These are phyloP conservation scores for Agrotis puta DNA, from an alignment of 2,888 invertebrate species.

Conservation along the genomic window DNA sequence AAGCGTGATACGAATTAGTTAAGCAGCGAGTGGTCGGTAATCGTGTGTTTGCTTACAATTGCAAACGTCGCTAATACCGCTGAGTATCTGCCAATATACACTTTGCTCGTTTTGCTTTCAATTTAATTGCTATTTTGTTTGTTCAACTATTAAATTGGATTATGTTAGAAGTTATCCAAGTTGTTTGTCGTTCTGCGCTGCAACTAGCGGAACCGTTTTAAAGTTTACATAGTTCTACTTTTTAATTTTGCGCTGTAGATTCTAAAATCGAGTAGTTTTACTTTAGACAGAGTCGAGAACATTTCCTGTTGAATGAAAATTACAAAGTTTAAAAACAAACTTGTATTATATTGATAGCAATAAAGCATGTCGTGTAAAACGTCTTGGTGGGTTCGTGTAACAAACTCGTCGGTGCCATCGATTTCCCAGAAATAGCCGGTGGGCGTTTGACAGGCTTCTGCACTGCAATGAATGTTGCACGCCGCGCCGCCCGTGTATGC, in stretches of 20 bases:
- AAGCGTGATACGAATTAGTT: slow-evolving; percentile 85
- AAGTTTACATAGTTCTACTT: slow-evolving; percentile 55
- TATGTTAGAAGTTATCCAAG: slow-evolving; percentile 63
- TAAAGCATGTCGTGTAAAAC: slow-evolving; percentile 64
- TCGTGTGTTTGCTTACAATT: slow-evolving; percentile 85
- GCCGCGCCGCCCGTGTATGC: slow-evolving; percentile 70
- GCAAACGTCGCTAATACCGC: slow-evolving; percentile 81
- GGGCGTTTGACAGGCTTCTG: slow-evolving; percentile 77
- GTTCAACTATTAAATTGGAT: slow-evolving; percentile 70
- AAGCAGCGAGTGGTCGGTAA: slow-evolving; percentile 82
- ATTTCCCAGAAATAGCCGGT: slow-evolving; percentile 84
- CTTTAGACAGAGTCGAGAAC: slow-evolving; percentile 17
- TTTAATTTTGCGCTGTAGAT: slow-evolving; percentile 50
- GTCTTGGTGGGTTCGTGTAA: slow-evolving; percentile 66
- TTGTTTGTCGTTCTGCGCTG: slow-evolving; percentile 60
- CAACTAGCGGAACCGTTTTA: slow-evolving; percentile 55
- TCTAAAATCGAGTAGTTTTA: slow-evolving; percentile 36
- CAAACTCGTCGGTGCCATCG: slow-evolving; percentile 71
- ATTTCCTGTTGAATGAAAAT: slow-evolving; percentile 1
- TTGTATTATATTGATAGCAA: slow-evolving; percentile 28
- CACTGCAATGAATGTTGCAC: slow-evolving; percentile 82
- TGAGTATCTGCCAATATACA: slow-evolving; percentile 82
- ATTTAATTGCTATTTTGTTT: slow-evolving; percentile 78
- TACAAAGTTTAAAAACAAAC: slow-evolving; percentile 6
- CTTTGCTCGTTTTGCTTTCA: slow-evolving; percentile 77